Base-by-base conservation (phyloP, 2,113 vertebrate species). In the Pollimyrus isidori region DNA sequence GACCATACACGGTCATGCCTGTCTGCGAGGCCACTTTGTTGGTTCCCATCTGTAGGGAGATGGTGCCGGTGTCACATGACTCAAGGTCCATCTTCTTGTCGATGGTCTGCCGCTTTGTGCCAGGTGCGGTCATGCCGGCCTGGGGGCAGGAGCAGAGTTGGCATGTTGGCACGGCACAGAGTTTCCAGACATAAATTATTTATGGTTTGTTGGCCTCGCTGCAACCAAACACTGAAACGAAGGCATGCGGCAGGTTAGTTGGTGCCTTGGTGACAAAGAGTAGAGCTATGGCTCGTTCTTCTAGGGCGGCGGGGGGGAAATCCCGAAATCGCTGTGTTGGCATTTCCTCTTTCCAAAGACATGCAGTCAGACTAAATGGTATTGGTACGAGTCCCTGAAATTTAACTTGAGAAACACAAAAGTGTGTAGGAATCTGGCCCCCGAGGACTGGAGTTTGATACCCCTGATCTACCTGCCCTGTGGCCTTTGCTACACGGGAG, bases 1-100 rank as follows among this genome's bases (percentile, higher is more conserved):
- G 96, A 87, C 98, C 98, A 0, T 99, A 99, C n/a, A 97, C 96
- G 0, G 97, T 99, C 97, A 98, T 99, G 92, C 98, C 98, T 80
- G 95, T 94, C 94, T 98, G 97, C 0, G 98, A 98, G 0, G 98
- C 97, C 62, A 97, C 96, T 92, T 97, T 98, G 94, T 99, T 99
- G 93, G 97, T 97, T 89, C 98, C 98, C 97, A 99, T 99, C 95
- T 99, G 98, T 93, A 99, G 96, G 0, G 98, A 97, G 91, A 99
- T 96, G 30, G 95, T 97, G 92, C 93, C 91, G 0, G 93, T 96
- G 94, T 99, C 98, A 0, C 97, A 99, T 86, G 91, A 95, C 92
- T 99, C 97, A 96, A 97, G 96, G 53, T 97, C 97, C 94, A 98
- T 95, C 52, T 96, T 95, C 4, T 97, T 98, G 92, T 98, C 98